phyloP scores from a whole-genome alignment of 2,888 invertebrate species.

The Oscheius sp. region DNA sequence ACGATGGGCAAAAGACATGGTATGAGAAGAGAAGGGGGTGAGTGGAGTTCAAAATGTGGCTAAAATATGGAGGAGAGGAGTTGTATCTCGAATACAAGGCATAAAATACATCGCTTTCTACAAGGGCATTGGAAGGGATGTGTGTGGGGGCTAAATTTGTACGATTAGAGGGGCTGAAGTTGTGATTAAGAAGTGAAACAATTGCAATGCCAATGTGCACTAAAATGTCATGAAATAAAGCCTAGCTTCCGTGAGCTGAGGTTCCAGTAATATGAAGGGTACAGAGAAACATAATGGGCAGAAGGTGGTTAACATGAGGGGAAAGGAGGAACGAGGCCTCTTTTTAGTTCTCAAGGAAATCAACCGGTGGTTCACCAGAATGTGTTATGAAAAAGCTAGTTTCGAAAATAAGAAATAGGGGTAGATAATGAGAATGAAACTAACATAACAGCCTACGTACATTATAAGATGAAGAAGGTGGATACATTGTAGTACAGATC shows the following conservation, averaged over 20 bases:
- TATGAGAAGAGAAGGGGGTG: slow-evolving; percentile 4
- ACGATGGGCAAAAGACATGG: slow-evolving; percentile 24
- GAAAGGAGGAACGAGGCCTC: slow-evolving; percentile 4
- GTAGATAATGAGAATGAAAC: background rate
- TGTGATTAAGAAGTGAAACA: slow-evolving; percentile 16
- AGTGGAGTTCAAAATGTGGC: slow-evolving; percentile 22
- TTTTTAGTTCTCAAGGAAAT: background rate
- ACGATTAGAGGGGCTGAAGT: too few relatives aligned
- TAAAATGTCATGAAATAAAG: slow-evolving; percentile 34
- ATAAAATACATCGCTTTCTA: slow-evolving; percentile 14
- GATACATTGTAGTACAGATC: background rate
- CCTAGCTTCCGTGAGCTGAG: slow-evolving; percentile 23
- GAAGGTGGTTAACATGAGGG: slow-evolving; percentile 18
- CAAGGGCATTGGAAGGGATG: background rate
- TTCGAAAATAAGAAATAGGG: background rate
- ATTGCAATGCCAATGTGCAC: slow-evolving; percentile 25
- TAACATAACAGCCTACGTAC: background rate
- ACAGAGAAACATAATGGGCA: background rate
- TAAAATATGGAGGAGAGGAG: background rate
- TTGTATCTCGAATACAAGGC: slow-evolving; percentile 3
- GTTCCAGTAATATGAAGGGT: slow-evolving; percentile 19
- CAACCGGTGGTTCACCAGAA: slow-evolving; percentile 32
- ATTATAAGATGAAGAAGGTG: slow-evolving; percentile 5
- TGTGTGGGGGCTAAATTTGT: too few relatives aligned
- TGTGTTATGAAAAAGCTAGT: slow-evolving; percentile 1